A percentile compares a stretch with the other conserved stretches of the same genome.
phyloP scores from a whole-genome alignment of 2,113 vertebrate genomes.

The Calonectris borealis region DNA sequence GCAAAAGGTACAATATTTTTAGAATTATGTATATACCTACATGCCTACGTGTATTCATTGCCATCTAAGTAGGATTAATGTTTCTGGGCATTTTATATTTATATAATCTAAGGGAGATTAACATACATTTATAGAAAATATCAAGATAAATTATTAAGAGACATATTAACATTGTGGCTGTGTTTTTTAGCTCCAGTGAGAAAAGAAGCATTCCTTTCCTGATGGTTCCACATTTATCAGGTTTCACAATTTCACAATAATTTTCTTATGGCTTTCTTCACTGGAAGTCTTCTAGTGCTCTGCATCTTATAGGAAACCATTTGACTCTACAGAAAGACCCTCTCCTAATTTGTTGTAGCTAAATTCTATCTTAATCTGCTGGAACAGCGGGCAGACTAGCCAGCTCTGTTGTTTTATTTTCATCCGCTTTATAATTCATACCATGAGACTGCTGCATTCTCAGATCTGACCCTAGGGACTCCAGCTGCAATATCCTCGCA shows the following conservation, averaged over 20 bases:
- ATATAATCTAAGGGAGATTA: background rate
- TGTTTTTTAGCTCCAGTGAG: background rate
- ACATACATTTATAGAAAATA: background rate
- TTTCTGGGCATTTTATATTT: background rate
- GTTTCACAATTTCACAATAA: background rate
- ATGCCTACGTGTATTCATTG: background rate
- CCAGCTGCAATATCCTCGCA: background rate
- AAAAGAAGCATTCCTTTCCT: background rate
- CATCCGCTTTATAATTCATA: constrained; percentile 6
- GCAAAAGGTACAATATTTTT: background rate
- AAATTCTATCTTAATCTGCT: background rate
- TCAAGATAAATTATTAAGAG: background rate
- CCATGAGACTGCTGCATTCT: background rate
- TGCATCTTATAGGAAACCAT: background rate
- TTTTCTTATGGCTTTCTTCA: background rate
- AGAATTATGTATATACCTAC: background rate
- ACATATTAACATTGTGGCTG: background rate
- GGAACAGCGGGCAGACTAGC: background rate
- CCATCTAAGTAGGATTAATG: background rate
- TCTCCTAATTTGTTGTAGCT: background rate
- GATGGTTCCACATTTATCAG: background rate
- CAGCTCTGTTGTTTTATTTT: background rate
- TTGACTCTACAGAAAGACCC: background rate
- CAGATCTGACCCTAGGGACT: background rate
- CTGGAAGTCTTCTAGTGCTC: background rate